Conservation (phyloP, 2,797 vertebrate genomes). For the Vipera ursinii region DNA sequence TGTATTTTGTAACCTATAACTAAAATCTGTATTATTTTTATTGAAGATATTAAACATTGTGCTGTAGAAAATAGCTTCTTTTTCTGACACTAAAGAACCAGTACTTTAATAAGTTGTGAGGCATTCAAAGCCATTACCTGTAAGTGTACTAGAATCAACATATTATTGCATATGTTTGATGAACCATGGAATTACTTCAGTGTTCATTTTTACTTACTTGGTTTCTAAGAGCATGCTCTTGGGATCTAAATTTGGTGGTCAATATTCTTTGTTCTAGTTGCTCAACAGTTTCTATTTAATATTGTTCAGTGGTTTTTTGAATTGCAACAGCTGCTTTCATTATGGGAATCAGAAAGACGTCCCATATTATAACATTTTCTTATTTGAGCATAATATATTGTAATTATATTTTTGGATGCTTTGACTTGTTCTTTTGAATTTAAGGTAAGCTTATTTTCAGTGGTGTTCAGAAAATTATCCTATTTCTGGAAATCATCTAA, state of each 20-base stretch:
- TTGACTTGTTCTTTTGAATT: conserved; percentile 27
- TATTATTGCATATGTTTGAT: conserved; percentile 53
- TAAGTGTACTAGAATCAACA: conserved; percentile 44
- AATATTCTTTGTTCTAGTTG: conserved; percentile 56
- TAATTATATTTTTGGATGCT: not conserved
- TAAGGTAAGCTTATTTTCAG: not conserved
- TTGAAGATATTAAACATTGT: not conserved
- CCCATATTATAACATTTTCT: not conserved
- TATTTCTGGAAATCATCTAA: not conserved
- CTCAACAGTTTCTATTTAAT: conserved; percentile 52
- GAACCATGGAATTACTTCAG: conserved; percentile 58
- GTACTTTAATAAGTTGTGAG: conserved; percentile 56
- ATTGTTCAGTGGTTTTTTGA: not conserved
- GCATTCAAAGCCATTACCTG: conserved; percentile 40
- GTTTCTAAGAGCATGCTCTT: conserved; percentile 53
- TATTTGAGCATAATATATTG: not conserved
- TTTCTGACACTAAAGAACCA: conserved; percentile 39
- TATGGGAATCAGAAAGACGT: conserved; percentile 15
- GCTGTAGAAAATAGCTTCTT: conserved; percentile 23
- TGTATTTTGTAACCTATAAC: not conserved
- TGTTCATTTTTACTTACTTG: conserved; percentile 55
- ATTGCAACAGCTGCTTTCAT: conserved; percentile 28
- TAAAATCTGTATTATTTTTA: not conserved
- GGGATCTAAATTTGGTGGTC: conserved; percentile 46
- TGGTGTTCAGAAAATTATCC: not conserved